A percentile compares a stretch with the other conserved stretches of the same genome.
These are phyloP conservation scores for Eupithecia insigniata DNA, from an alignment of 2,888 invertebrate genomes.

Conservation along the genomic window DNA sequence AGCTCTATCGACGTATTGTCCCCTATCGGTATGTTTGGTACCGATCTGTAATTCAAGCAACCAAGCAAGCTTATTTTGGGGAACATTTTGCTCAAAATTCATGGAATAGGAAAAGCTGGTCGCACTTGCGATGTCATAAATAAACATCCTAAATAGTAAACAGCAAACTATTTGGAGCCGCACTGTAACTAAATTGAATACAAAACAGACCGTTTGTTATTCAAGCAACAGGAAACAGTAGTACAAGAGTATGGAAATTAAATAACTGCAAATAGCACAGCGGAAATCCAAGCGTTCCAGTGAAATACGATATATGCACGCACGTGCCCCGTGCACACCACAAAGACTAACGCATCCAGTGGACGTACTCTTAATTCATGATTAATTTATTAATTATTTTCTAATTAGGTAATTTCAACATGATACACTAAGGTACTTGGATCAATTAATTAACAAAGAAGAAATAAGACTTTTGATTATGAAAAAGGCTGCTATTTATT, in stretches of 20 bases:
- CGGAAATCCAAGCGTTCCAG: slow-evolving; percentile 41
- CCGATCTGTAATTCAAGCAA: slow-evolving; percentile 26
- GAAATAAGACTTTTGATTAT: no score
- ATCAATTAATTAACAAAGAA: no score
- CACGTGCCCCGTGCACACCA: slow-evolving; percentile 46
- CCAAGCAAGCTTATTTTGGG: slow-evolving; percentile 15
- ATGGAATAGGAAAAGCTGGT: slow-evolving; percentile 15
- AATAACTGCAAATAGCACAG: slow-evolving; percentile 41
- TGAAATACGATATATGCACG: slow-evolving; percentile 50
- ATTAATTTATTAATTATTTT: no score
- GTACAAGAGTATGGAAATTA: slow-evolving; percentile 43
- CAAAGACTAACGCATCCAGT: slow-evolving; percentile 38
- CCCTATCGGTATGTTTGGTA: slow-evolving; percentile 41
- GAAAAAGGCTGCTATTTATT: no score
- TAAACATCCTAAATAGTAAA: slow-evolving; percentile 23
- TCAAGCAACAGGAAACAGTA: slow-evolving; percentile 44
- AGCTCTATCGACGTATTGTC: slow-evolving; percentile 65
- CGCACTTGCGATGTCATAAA: slow-evolving; percentile 19
- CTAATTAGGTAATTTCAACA: no score
- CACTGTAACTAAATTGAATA: slow-evolving; percentile 30
- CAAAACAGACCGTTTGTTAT: slow-evolving; percentile 38
- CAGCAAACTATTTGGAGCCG: slow-evolving; percentile 22
- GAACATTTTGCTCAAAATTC: slow-evolving; percentile 15
- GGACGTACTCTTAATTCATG: not conserved
- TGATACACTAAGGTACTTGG: no score